Evolutionary conservation across 1,140 invertebrate species (phyloP).

Genomic region (Neomicropteryx cornuta): DNA sequence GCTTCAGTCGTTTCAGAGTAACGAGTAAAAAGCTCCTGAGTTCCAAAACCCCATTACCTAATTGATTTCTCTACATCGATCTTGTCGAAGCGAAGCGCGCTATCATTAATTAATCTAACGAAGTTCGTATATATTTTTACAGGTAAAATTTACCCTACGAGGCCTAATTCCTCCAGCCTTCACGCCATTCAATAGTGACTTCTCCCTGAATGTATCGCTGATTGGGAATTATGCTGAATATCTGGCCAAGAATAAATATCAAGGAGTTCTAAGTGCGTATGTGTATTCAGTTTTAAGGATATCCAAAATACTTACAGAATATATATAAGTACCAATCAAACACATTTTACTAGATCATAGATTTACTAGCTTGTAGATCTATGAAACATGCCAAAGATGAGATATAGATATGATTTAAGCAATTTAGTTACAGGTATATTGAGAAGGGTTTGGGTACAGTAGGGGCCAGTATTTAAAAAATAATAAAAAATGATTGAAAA

Average conservation of each 20-base stretch:
- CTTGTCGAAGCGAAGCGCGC: too few species aligned
- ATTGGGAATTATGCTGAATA: slow-evolving; percentile 48
- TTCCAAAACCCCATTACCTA: too few species aligned
- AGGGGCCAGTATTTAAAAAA: too few species aligned
- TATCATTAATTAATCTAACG: slow-evolving; percentile 4
- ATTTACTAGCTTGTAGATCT: background rate
- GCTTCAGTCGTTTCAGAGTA: too few species aligned
- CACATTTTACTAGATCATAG: background rate
- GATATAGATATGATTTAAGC: background rate
- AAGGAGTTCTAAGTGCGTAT: slow-evolving; percentile 46
- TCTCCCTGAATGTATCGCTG: slow-evolving; percentile 40
- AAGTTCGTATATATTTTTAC: slow-evolving; percentile 3
- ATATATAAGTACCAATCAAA: background rate
- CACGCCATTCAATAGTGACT: slow-evolving; percentile 45
- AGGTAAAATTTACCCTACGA: slow-evolving; percentile 26
- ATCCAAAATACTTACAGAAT: slow-evolving; percentile 6
- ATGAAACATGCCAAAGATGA: background rate
- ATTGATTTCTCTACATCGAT: too few species aligned
- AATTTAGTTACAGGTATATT: too few species aligned
- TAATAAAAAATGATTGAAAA: background rate
- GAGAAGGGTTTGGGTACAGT: too few species aligned
- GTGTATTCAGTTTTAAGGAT: slow-evolving; percentile 12
- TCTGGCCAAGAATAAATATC: slow-evolving; percentile 39
- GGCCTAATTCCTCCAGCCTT: slow-evolving; percentile 54
- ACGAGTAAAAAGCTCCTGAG: too few species aligned